A percentile compares a stretch with the other conserved stretches of the same genome.
Conservation (phyloP, 2,113 vertebrate species). For the Nycticorax nycticorax region DNA sequence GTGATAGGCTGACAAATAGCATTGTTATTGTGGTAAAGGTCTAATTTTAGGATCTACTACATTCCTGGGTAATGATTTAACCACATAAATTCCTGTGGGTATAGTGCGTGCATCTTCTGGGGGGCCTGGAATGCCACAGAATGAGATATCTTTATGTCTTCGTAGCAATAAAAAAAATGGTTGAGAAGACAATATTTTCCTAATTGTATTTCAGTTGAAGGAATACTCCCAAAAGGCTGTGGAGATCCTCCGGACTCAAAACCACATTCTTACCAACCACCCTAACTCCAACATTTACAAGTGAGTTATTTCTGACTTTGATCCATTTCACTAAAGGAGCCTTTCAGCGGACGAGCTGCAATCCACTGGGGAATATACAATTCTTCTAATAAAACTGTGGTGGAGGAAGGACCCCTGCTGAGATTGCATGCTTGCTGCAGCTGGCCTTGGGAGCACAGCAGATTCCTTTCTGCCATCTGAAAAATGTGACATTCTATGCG, state of each 20-base stretch:
- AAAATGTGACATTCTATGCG: rapidly evolving
- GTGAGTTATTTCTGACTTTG: conserved; percentile 74
- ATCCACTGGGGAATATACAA: rapidly evolving
- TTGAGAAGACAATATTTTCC: background rate
- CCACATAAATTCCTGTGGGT: background rate
- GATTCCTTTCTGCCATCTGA: background rate
- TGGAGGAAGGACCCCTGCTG: background rate
- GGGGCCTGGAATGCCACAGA: background rate
- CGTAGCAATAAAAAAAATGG: background rate
- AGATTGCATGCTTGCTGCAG: background rate
- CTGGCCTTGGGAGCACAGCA: background rate
- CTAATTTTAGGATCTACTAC: background rate
- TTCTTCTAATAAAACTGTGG: background rate
- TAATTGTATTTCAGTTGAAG: conserved; percentile 81
- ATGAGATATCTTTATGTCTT: background rate
- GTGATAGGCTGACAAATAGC: background rate
- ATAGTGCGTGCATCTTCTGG: background rate
- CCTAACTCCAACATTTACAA: conserved; percentile 99
- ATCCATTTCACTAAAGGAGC: background rate
- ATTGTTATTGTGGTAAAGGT: background rate
- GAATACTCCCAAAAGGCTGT: conserved; percentile 98
- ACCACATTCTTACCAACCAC: conserved; percentile 97
- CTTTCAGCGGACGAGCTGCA: background rate
- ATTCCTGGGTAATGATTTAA: background rate
- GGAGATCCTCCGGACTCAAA: conserved; percentile 94